Evolutionary conservation across 2,888 invertebrate genomes (phyloP).

Genomic region (Dryocosmus kuriphilus): DNA sequence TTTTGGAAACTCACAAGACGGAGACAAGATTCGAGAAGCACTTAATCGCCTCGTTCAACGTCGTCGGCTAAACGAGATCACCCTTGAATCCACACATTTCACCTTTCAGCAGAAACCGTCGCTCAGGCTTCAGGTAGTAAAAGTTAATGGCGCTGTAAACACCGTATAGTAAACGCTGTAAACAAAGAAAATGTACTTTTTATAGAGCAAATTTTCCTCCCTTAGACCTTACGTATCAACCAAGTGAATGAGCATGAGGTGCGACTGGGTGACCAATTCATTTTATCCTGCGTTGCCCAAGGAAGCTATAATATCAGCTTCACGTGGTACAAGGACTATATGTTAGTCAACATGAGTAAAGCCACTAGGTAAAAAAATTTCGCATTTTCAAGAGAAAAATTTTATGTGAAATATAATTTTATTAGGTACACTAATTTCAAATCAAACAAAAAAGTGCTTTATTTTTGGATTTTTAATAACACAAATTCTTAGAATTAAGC

Average conservation of each 20-base stretch:
- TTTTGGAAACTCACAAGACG: constrained; percentile 79
- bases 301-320: constrained; percentile 87
- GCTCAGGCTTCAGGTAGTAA: constrained; percentile 83
- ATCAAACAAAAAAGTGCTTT: no score
- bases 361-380: constrained; percentile 82
- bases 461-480: no score
- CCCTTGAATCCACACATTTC: constrained; percentile 83
- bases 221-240: constrained; percentile 73
- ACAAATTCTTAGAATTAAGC: no score
- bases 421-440: no score
- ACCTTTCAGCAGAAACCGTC: constrained; percentile 86
- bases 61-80: constrained; percentile 81
- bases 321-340: constrained; percentile 90
- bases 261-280: constrained; percentile 87
- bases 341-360: constrained; percentile 86
- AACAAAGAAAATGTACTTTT: constrained; percentile 22
- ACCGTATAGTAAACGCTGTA: constrained; percentile 27
- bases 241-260: constrained; percentile 75
- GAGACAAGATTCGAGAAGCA: constrained; percentile 79
- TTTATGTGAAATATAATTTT: no score
- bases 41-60: constrained; percentile 82
- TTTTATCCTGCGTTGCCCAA: constrained; percentile 87
- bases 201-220: constrained; percentile 35
- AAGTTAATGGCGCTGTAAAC: constrained; percentile 31
- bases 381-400: not conserved